These are phyloP conservation scores for Pelochelys cantorii DNA, from an alignment of 2,797 vertebrate genomes.

Conservation along the genomic window DNA sequence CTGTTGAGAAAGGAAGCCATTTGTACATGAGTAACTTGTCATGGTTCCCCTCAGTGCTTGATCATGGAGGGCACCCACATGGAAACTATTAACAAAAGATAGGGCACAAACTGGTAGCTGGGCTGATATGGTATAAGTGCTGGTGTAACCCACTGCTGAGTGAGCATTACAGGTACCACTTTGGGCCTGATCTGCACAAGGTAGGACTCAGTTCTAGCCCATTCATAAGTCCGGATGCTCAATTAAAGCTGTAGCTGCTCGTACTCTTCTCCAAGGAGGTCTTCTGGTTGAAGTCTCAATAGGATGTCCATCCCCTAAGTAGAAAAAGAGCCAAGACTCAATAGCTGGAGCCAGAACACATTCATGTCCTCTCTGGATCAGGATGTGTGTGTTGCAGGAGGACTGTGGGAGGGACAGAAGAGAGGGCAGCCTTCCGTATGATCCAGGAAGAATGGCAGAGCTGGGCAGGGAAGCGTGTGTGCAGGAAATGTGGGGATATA, in stretches of 20 bases:
- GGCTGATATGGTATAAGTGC: background rate
- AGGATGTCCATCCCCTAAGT: rapidly evolving
- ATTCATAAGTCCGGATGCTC: background rate
- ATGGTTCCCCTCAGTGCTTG: background rate
- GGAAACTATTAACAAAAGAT: background rate
- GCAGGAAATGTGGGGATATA: background rate
- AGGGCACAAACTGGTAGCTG: background rate
- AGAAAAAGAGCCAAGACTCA: rapidly evolving
- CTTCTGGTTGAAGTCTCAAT: background rate
- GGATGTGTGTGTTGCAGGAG: background rate
- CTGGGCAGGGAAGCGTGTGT: background rate
- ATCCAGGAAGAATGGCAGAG: background rate
- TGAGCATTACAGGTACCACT: background rate
- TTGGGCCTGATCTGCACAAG: background rate
- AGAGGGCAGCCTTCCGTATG: background rate
- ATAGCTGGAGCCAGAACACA: background rate
- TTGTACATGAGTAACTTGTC: background rate
- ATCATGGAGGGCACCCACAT: rapidly evolving
- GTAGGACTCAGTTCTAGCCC: background rate
- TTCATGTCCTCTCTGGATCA: rapidly evolving
- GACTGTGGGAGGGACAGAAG: rapidly evolving
- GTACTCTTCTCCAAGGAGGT: rapidly evolving
- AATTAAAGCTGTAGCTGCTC: rapidly evolving
- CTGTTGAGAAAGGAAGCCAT: background rate
- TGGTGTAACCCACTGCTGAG: background rate